These are phyloP conservation scores for Drosophila ambigua DNA, from an alignment of 1,140 invertebrate species.

Conservation along the genomic window DNA sequence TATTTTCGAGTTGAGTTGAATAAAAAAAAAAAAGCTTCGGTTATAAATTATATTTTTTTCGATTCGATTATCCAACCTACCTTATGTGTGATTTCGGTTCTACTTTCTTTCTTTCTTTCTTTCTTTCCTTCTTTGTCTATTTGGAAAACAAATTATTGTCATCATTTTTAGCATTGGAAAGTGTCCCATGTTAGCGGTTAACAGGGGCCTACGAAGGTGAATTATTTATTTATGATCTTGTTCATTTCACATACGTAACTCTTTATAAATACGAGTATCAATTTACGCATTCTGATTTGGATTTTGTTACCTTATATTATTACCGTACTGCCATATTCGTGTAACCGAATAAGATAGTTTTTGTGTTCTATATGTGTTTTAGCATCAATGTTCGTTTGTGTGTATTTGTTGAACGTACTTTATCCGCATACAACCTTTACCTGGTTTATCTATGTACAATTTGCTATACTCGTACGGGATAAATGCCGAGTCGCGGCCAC, in stretches of 20 bases:
- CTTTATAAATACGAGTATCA: too few species aligned
- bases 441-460: slow-evolving; percentile 1
- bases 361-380: too few species aligned
- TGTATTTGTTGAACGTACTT: too few species aligned
- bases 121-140: slow-evolving; percentile 36
- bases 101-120: slow-evolving; percentile 66
- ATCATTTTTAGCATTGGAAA: slow-evolving; percentile 85
- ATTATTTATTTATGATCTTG: slow-evolving; percentile 61
- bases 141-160: slow-evolving; percentile 46
- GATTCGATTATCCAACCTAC: slow-evolving; percentile 25
- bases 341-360: too few species aligned
- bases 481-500: too few species aligned
- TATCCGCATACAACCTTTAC: background rate
- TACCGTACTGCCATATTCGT: too few species aligned
- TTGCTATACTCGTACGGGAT: too few species aligned
- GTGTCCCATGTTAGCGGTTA: slow-evolving; percentile 93
- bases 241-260: slow-evolving; percentile 46
- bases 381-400: too few species aligned
- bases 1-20: background rate
- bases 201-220: slow-evolving; percentile 94
- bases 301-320: too few species aligned
- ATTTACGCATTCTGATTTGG: too few species aligned
- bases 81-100: slow-evolving; percentile 61
- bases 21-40: background rate
- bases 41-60: slow-evolving; percentile 35